These are phyloP conservation scores for Ypsolopha scabrella DNA, from an alignment of 2,888 invertebrate genomes.

Conservation along the genomic window DNA sequence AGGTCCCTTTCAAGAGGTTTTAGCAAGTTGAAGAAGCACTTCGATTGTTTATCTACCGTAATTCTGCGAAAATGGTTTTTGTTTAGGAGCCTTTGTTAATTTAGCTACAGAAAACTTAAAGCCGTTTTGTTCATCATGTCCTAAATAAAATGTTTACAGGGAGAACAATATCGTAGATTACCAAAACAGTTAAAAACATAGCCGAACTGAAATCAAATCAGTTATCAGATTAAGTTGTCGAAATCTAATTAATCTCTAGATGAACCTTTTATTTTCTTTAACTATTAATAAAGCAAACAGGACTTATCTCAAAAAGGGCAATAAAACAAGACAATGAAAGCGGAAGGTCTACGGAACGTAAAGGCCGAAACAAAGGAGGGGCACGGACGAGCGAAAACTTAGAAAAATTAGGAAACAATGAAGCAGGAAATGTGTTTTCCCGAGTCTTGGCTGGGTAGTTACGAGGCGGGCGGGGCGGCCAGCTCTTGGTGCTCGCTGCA, in stretches of 20 bases:
- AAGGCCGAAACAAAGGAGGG: conserved; percentile 43
- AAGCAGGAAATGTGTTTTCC: conserved; percentile 53
- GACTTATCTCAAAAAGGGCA: conserved; percentile 27
- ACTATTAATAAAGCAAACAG: conserved; percentile 2
- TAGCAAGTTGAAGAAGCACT: not conserved
- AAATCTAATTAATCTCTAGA: not conserved
- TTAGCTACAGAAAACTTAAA: not conserved
- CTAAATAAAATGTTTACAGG: not conserved
- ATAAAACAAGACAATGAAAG: conserved; percentile 55
- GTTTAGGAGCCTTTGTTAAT: not conserved
- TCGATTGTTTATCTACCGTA: not conserved
- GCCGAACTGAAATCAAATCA: not conserved
- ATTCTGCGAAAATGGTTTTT: not conserved
- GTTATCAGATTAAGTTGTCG: not conserved
- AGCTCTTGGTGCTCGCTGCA: no score
- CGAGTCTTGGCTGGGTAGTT: conserved; percentile 10
- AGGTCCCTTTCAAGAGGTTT: not conserved
- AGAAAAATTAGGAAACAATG: conserved; percentile 58
- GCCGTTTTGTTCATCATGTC: not conserved
- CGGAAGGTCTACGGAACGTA: conserved; percentile 47
- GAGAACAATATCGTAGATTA: not conserved
- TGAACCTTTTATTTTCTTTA: conserved; percentile 1
- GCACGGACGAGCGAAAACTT: conserved; percentile 40
- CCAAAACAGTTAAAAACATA: not conserved
- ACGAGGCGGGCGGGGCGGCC: not conserved